Base-by-base conservation (phyloP, 37 sponge, comb jelly and placozoan species). In the Axinella damicornis region DNA sequence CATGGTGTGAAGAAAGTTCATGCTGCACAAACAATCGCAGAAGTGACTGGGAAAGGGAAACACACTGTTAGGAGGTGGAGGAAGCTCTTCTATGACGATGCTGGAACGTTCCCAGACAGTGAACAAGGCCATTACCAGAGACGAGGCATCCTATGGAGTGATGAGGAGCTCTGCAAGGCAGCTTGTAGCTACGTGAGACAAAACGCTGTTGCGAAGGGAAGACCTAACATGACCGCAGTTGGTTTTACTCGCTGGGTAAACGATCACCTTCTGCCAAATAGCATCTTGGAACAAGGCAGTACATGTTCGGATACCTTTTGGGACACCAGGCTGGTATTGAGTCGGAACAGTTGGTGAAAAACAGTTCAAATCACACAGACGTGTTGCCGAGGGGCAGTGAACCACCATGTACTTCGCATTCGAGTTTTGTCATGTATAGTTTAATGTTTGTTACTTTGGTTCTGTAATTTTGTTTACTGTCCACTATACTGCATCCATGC, bases 251-350 rank as follows among this genome's bases (percentile, higher is more conserved):
- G 14, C 5, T 69, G 70, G 70, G 70, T 69, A 14, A 69, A 69
- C 20, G 15, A 21, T 5, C 37, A 69, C 14, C 35, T 35, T 6
- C 53, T 78, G 5, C 27, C 59, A 22, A 32, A 64, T 27, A 21
- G 27, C 20, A 35, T 35, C n/a, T 39, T 35, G 18, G n/a, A 24
- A 64, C 65, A 24, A 64, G 65, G 65, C n/a, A 59, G 19, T 77
- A 77, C 37, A 77, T 77, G 78, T 60, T 35, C 60, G 46, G 46
- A 9, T 35, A 71, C 72, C n/a, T 61, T 32, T 39, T 72, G 22
- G 73, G 73, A 46, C 73, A 72, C 31, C 30, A 72, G 27, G 53
- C 73, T 72, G 73, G 73, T 20, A 72, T 41, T 34, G 41, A 37
- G 18, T 18, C 40, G 11, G 73, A 72, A 72, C 17, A 72, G 2